Evolutionary conservation across 1,140 invertebrate species (phyloP), one percentile per base, ranked within the genome.

Genomic region (Leptinotarsa undecemlineata): DNA sequence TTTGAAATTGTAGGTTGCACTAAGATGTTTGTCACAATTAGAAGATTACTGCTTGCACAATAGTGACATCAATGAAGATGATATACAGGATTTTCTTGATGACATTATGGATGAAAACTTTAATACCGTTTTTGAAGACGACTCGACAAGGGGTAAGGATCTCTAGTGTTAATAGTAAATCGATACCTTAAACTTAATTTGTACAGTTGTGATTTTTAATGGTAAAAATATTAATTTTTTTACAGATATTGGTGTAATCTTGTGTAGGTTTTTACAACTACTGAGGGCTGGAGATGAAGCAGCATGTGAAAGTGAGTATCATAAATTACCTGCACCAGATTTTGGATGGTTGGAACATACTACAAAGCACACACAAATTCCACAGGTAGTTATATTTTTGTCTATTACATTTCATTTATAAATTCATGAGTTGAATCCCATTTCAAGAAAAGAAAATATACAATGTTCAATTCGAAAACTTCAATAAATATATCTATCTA

Each of bases 71-170:
- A 87, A 90, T 48, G 78, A 83, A 48, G 87, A 88, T 70, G 87
- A 90, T 73, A 83, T 91, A 13, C 85, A 87, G 68, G 90, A 90
- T 76, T 85, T 89, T 2, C 80, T 91, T 48, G 89, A 90, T 76
- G 90, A 90, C 78, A 84, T 90, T 14, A 88, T 91, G 86, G 90
- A 91, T 81, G 87, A 90, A 80, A 89, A 91, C 79, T 91, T 91
- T 83, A 86, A 90, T 48, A 91, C 90, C 47, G 85, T 89, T 14
- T 90, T 90, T 77, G 90, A 91, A 82, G 90, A 91, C 78, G 85
- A 88, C 75, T 91, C 90, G 42, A 88, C 89, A 26, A 88, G 85
- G 85, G 87, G 47, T 74, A 70, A 47, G 20, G 1, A 8, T 42
- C 6, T 33, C 33, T 11, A 42, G 33, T 42, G 47, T 60, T 67